phyloP scores from a whole-genome alignment of 1,140 invertebrate species.

The Drosophila kanapiae region DNA sequence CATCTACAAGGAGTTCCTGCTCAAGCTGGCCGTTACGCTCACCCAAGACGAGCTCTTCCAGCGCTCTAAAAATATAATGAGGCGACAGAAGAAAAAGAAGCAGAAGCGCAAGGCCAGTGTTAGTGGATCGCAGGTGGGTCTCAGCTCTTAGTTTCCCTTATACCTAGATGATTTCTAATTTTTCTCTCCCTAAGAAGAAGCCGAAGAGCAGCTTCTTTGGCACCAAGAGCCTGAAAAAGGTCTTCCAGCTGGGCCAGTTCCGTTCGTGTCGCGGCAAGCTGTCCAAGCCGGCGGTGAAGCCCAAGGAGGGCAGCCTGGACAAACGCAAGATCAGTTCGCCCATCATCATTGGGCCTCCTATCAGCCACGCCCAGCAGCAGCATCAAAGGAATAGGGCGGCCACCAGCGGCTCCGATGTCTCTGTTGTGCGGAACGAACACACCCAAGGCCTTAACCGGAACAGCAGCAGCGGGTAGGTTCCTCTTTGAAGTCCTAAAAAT shows the following conservation, averaged over 20 bases:
- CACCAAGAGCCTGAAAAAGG: constrained; percentile 86
- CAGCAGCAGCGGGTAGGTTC: constrained; percentile 88
- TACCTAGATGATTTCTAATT: background rate
- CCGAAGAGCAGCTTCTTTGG: constrained; percentile 86
- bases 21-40: constrained; percentile 93
- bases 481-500: background rate
- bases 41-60: constrained; percentile 96
- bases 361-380: constrained; percentile 54
- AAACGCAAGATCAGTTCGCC: constrained; percentile 61
- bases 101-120: constrained; percentile 86
- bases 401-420: constrained; percentile 84
- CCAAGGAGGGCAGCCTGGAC: constrained; percentile 53
- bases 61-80: constrained; percentile 95
- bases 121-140: constrained; percentile 64
- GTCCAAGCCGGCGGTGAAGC: constrained; percentile 34
- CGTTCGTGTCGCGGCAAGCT: constrained; percentile 76
- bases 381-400: constrained; percentile 71
- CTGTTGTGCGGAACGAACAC: constrained; percentile 76
- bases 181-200: constrained; percentile 84
- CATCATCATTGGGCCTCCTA: constrained; percentile 57
- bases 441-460: constrained; percentile 88
- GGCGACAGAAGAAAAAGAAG: constrained; percentile 90
- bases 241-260: constrained; percentile 82
- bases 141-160: fast-evolving
- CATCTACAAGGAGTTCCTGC: constrained; percentile 94